Base-by-base conservation (phyloP, 92 coral and sea anemone species). In the Zoanthus sociatus region DNA sequence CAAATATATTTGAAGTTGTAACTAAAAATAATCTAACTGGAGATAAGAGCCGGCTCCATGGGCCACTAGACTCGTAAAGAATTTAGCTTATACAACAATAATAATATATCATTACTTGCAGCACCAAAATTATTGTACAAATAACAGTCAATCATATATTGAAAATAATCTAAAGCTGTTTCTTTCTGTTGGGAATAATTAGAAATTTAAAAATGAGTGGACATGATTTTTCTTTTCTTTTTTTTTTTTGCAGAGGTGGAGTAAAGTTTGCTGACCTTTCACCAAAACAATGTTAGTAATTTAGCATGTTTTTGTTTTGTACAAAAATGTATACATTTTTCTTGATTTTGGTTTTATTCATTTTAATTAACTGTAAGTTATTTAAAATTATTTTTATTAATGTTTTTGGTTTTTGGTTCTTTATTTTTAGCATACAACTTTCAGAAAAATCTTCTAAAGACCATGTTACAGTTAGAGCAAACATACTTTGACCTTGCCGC, bases 401-500 rank as follows among this genome's bases (percentile, higher is more conserved):
- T 9, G 31, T 21, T 33, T 1, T 26, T 69, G 74, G 1, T 14
- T 30, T 9, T 30, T 12, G 8, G 69, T 20, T 87, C 42, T 37
- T 37, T 37, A 37, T 50, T 76, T 83, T 32, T 73, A 97, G 99
- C 69, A 2, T 85, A 76, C 77, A 81, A 56, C n/a, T 97, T 87
- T 81, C 98, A 97, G 86, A 92, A 92, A 86, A 97, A 97, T 70
- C 90, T 97, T 13, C 66, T 97, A 33, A 93, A 88, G 94, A 92
- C 95, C 18, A 88, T 97, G 91, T 70, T 97, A 68, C 98, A 95
- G 75, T 54, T 97, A 83, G 99, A 97, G 88, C 92, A 92, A 78
- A 96, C 99, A 14, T 96, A 53, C 86, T 96, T 95, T 89, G 99
- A 95, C 77, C 78, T 96, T 32, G 98, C 99, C 33, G 83, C 87